phyloP scores from a whole-genome alignment of 1,140 invertebrate species.

The Atta colombica region DNA sequence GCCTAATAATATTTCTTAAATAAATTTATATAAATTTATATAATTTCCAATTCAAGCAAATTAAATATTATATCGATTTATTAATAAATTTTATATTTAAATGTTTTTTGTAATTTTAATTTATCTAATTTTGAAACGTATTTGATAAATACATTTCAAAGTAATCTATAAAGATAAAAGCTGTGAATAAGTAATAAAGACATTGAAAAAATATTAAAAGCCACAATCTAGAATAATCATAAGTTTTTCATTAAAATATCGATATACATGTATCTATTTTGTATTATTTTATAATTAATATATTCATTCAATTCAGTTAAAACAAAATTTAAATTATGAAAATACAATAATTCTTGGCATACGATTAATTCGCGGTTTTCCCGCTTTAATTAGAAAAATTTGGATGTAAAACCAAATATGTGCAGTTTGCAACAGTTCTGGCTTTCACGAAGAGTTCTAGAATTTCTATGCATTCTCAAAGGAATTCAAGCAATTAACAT shows the following conservation, averaged over 20 bases:
- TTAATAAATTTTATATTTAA: not conserved
- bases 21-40: too few species aligned
- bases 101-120: not conserved
- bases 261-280: not conserved
- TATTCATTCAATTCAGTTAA: not conserved
- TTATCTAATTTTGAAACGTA: not conserved
- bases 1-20: too few species aligned
- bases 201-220: not conserved
- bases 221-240: too few species aligned
- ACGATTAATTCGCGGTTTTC: not conserved
- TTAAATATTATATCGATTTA: too few species aligned
- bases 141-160: not conserved
- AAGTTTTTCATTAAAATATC: not conserved
- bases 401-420: slow-evolving; percentile 18
- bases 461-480: slow-evolving; percentile 11
- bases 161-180: not conserved
- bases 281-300: not conserved
- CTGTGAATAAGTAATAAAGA: not conserved
- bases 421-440: not conserved
- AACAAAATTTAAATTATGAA: not conserved
- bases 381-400: not conserved
- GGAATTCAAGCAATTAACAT: not conserved
- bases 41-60: too few species aligned
- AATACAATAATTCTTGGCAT: slow-evolving; percentile 5
- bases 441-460: not conserved